Percentiles rank a stretch among this genome's conserved stretches.
phyloP scores from a whole-genome alignment of 2,113 vertebrate species.

The Cyanocitta stelleri region DNA sequence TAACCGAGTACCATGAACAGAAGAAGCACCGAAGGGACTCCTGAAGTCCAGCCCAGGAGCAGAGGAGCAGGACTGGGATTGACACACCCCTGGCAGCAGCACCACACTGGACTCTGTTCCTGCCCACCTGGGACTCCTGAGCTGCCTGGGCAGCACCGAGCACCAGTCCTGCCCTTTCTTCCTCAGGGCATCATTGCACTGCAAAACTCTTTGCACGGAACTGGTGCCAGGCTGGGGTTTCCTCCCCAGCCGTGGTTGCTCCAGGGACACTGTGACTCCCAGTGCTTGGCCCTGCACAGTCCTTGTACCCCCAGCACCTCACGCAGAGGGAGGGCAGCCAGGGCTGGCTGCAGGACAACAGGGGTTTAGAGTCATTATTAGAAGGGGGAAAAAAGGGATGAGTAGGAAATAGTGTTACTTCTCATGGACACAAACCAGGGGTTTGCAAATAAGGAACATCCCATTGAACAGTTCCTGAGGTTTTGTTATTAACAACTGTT shows the following conservation, averaged over 20 bases:
- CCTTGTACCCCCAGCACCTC: background rate
- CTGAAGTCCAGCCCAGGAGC: constrained; percentile 19
- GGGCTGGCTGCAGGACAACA: background rate
- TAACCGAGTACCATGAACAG: constrained; percentile 81
- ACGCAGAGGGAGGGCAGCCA: background rate
- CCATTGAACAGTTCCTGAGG: background rate
- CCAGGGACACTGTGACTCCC: background rate
- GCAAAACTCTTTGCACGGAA: background rate
- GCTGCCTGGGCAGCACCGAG: background rate
- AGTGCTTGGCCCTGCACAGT: background rate
- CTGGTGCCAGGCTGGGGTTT: background rate
- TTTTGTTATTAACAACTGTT: background rate
- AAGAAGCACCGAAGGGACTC: constrained; percentile 78
- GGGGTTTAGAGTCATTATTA: background rate
- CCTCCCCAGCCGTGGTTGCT: rapidly evolving
- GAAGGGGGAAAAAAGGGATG: background rate
- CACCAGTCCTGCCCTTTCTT: background rate
- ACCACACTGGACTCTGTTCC: background rate
- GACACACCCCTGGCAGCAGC: background rate
- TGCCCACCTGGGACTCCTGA: background rate
- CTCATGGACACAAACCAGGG: background rate
- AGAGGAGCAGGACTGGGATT: background rate
- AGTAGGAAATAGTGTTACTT: background rate
- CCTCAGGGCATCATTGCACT: constrained; percentile 19
- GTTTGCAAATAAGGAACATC: background rate